These are phyloP conservation scores for Coelopa frigida DNA, from an alignment of 1,140 invertebrate species.

Conservation along the genomic window DNA sequence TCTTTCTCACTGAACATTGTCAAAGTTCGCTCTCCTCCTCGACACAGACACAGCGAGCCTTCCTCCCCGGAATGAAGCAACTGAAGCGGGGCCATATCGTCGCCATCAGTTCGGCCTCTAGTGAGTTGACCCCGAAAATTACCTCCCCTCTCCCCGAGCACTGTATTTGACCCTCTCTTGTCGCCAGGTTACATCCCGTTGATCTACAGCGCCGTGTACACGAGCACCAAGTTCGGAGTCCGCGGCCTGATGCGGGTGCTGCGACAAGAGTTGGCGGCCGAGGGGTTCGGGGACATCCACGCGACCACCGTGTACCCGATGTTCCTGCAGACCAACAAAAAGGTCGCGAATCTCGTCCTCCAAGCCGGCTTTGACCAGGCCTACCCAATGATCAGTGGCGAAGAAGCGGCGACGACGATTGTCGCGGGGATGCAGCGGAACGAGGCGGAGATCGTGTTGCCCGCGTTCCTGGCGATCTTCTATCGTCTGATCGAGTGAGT, in stretches of 20 bases:
- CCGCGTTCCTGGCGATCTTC: neutral
- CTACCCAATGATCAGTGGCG: neutral
- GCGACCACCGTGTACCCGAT: neutral
- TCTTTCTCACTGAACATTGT: too few relatives aligned
- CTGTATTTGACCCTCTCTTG: too few relatives aligned
- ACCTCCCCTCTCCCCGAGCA: too few relatives aligned
- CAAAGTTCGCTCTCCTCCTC: too few relatives aligned
- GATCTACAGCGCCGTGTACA: constrained; percentile 42
- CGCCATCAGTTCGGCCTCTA: constrained; percentile 72
- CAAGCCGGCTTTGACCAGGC: neutral
- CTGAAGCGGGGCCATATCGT: constrained; percentile 75
- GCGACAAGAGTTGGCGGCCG: constrained; percentile 10
- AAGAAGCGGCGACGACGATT: neutral
- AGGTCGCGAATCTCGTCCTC: neutral
- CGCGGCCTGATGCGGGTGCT: constrained; percentile 62
- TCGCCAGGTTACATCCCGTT: neutral
- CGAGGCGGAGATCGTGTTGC: neutral
- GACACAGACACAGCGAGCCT: constrained; percentile 55
- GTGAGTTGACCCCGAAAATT: constrained; percentile 36
- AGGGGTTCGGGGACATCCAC: neutral
- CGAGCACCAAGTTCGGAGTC: constrained; percentile 66
- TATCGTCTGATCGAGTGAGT: neutral
- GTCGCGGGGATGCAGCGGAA: neutral
- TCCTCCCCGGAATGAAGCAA: constrained; percentile 76
- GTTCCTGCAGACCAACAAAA: neutral